These are phyloP conservation scores for Cathartes aura DNA, from an alignment of 2,113 vertebrate genomes.

Conservation along the genomic window DNA sequence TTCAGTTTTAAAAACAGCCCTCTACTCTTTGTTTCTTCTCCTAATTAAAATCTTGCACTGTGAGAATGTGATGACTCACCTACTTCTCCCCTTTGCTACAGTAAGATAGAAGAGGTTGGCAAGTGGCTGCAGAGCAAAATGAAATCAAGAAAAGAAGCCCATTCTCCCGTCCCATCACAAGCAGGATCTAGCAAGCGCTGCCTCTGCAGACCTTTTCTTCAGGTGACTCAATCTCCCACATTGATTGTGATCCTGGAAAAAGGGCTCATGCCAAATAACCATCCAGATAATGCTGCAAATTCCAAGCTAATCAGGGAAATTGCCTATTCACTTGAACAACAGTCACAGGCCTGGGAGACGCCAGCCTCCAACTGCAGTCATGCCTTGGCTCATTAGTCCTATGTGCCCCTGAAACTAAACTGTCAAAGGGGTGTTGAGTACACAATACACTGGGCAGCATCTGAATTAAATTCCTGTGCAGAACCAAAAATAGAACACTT, in stretches of 20 bases:
- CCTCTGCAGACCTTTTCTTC: constrained; percentile 18
- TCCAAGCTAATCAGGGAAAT: constrained; percentile 54
- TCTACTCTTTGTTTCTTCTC: background rate
- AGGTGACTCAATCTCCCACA: constrained; percentile 49
- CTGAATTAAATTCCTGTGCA: constrained; percentile 56
- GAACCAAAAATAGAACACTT: constrained; percentile 67
- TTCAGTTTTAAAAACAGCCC: background rate
- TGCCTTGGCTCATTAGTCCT: constrained; percentile 60
- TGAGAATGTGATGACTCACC: background rate
- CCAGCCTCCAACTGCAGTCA: constrained; percentile 22
- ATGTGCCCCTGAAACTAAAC: constrained; percentile 54
- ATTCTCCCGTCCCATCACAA: background rate
- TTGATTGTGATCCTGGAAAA: constrained; percentile 15
- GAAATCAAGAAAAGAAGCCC: background rate
- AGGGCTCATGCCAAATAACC: constrained; percentile 24
- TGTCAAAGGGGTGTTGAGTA: constrained; percentile 40
- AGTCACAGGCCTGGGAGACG: constrained; percentile 51
- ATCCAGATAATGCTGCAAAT: constrained; percentile 56
- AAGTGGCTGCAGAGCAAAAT: background rate
- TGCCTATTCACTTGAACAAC: constrained; percentile 56
- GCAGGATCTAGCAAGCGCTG: background rate
- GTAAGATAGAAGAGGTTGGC: background rate
- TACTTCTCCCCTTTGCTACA: background rate
- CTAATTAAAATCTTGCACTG: background rate
- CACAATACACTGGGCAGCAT: constrained; percentile 41